Conservation (phyloP, 2,888 invertebrate genomes). For the Phymatocera aterrima region DNA sequence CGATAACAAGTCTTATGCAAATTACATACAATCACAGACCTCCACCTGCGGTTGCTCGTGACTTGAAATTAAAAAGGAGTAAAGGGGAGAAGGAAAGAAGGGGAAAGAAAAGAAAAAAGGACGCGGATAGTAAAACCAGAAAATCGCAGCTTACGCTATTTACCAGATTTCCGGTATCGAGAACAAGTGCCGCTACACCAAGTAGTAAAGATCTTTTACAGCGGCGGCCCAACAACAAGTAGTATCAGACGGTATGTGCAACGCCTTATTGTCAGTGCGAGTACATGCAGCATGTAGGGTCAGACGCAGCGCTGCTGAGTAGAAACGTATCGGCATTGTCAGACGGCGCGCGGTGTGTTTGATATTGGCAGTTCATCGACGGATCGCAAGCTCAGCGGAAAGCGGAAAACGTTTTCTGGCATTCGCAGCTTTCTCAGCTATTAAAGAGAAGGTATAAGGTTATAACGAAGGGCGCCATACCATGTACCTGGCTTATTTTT, state of each 20-base stretch:
- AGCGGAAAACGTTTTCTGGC: constrained; percentile 22
- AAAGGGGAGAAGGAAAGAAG: too few species aligned
- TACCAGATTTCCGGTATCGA: neutral
- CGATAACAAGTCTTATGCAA: neutral
- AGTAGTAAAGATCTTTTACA: constrained; percentile 24
- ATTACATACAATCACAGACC: too few species aligned
- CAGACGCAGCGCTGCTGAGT: neutral
- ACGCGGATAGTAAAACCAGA: neutral
- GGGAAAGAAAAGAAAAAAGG: too few species aligned
- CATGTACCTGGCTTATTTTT: constrained; percentile 8
- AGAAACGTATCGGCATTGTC: constrained; percentile 1
- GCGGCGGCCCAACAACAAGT: constrained; percentile 16
- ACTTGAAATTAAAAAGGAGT: too few species aligned
- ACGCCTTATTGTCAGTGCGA: neutral
- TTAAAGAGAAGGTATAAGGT: neutral
- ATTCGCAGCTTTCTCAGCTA: constrained; percentile 1
- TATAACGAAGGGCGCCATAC: neutral
- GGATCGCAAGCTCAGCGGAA: constrained; percentile 1
- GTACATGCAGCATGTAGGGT: neutral
- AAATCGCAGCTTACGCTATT: neutral
- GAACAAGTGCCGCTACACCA: neutral
- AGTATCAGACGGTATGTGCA: neutral
- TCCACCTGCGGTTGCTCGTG: too few species aligned
- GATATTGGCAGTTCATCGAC: constrained; percentile 6
- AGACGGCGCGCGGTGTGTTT: neutral